These are phyloP conservation scores for Coelopa pilipes DNA, from an alignment of 2,888 invertebrate species.

Conservation along the genomic window DNA sequence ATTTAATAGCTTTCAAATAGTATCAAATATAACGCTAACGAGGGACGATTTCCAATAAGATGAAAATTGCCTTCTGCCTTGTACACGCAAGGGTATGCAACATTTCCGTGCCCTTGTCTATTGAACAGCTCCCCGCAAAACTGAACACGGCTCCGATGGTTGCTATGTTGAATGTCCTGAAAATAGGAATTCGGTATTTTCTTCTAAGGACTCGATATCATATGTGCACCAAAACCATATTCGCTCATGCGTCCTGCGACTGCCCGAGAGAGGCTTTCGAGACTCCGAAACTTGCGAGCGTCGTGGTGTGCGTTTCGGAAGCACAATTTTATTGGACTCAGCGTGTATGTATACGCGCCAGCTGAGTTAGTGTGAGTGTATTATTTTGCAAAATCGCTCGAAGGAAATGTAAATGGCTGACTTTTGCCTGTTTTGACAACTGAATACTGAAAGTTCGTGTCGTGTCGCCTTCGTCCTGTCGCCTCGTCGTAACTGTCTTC, in stretches of 20 bases:
- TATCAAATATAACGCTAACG: too few relatives aligned
- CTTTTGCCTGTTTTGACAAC: conserved; percentile 52
- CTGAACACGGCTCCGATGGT: not conserved
- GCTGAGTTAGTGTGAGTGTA: conserved; percentile 31
- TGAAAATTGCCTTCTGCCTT: too few relatives aligned
- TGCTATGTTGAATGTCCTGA: not conserved
- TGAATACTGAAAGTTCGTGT: conserved; percentile 43
- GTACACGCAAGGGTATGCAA: too few relatives aligned
- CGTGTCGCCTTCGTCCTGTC: conserved; percentile 38
- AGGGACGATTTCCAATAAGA: too few relatives aligned
- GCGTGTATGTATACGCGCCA: conserved; percentile 29
- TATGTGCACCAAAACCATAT: conserved; percentile 26
- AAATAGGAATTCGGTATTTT: conserved; percentile 13
- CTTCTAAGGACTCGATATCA: conserved; percentile 17
- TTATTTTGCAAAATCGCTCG: conserved; percentile 35
- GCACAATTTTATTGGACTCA: conserved; percentile 20
- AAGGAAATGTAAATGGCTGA: conserved; percentile 49
- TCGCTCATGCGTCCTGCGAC: conserved; percentile 11
- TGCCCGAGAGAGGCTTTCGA: conserved; percentile 2
- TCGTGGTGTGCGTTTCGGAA: conserved; percentile 18
- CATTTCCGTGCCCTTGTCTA: not conserved
- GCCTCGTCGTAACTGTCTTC: conserved; percentile 14
- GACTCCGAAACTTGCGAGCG: conserved; percentile 6
- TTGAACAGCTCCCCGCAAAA: not conserved
- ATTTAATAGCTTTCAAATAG: too few relatives aligned